phyloP scores from a whole-genome alignment of 2,888 invertebrate species.

The Entomobrya multifasciata region DNA sequence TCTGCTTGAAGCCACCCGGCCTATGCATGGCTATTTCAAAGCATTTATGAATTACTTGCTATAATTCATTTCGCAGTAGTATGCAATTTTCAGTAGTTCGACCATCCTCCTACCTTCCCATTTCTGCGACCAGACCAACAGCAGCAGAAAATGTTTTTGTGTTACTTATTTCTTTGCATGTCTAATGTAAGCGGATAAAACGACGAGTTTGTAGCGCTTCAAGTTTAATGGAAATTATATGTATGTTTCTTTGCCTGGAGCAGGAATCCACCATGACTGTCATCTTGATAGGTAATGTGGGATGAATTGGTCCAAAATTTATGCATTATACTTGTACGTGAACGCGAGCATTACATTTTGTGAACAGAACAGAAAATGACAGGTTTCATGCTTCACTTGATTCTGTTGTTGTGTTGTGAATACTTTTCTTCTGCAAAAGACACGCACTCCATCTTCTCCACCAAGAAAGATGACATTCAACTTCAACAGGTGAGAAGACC shows the following conservation, averaged over 20 bases:
- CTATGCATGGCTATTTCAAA: background rate
- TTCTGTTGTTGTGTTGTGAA: background rate
- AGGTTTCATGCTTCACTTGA: slow-evolving; percentile 45
- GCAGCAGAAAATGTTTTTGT: background rate
- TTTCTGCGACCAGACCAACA: slow-evolving; percentile 47
- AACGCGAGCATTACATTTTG: background rate
- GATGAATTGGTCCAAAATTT: slow-evolving; percentile 50
- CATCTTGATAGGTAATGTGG: slow-evolving; percentile 12
- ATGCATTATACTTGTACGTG: slow-evolving; percentile 11
- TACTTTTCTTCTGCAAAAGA: background rate
- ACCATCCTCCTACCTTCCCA: slow-evolving; percentile 55
- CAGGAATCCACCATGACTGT: slow-evolving; percentile 54
- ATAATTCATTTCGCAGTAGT: slow-evolving; percentile 46
- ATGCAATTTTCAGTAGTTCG: slow-evolving; percentile 67
- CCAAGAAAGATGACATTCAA: too few species aligned
- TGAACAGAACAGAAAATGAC: background rate
- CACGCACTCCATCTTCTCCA: background rate
- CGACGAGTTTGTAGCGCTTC: too few species aligned
- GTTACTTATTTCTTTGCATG: background rate
- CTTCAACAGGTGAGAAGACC: slow-evolving; percentile 64
- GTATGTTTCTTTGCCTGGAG: slow-evolving; percentile 39
- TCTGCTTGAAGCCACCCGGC: slow-evolving; percentile 24
- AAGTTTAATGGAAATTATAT: background rate
- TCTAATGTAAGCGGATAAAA: background rate
- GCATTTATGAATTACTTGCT: background rate